Evolutionary conservation across 2,888 invertebrate genomes (phyloP).

Genomic region (Limnephilus lunatus): DNA sequence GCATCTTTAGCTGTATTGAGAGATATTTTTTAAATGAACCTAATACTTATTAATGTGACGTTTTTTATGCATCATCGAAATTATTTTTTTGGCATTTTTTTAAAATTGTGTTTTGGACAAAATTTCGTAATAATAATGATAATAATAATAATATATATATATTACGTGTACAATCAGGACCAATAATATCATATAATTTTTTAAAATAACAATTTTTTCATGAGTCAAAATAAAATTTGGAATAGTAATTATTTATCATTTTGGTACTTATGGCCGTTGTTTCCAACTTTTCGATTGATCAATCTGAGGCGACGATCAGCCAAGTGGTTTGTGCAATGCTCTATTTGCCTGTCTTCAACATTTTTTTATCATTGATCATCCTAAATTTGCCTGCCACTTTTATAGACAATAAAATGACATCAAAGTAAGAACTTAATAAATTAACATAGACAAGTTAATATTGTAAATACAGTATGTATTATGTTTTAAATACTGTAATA

Average conservation of each 20-base stretch:
- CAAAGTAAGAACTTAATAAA: no score
- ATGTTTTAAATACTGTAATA: no score
- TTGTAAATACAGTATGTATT: no score
- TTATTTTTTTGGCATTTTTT: constrained; percentile 17
- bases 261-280: background rate
- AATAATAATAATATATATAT: background rate
- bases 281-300: no score
- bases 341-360: no score
- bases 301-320: no score
- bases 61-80: constrained; percentile 28
- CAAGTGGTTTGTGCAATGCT: no score
- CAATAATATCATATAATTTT: constrained; percentile 35
- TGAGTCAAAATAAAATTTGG: background rate
- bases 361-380: no score
- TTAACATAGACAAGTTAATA: no score
- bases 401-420: no score
- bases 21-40: constrained; percentile 45
- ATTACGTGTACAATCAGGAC: constrained; percentile 19
- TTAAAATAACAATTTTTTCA: constrained; percentile 35
- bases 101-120: background rate
- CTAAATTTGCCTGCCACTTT: no score
- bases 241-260: background rate
- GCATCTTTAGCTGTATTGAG: constrained; percentile 43
- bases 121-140: constrained; percentile 4
- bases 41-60: constrained; percentile 22